Evolutionary conservation across 2,888 invertebrate genomes (phyloP).

Genomic region (Platycnemis pennipes): DNA sequence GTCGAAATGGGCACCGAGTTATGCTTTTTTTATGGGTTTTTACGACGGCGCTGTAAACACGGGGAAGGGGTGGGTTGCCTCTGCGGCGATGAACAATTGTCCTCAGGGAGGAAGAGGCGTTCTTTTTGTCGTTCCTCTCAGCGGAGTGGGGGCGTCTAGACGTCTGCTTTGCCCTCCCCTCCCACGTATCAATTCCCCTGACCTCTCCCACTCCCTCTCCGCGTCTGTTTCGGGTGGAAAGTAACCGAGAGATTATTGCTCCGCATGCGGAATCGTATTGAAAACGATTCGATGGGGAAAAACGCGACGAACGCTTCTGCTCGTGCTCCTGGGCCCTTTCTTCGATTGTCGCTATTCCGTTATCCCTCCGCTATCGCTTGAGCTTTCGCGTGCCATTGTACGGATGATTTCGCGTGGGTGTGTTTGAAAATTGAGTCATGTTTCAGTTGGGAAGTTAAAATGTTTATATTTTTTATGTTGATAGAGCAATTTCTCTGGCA

Average conservation of each 20-base stretch:
- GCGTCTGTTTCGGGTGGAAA: background rate
- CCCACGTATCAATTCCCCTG: background rate
- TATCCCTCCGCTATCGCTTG: background rate
- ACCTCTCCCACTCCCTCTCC: background rate
- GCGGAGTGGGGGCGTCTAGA: background rate
- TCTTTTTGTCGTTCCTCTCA: background rate
- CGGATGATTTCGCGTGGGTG: too few relatives aligned
- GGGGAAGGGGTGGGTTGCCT: too few relatives aligned
- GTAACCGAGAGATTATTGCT: background rate
- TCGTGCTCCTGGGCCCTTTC: background rate
- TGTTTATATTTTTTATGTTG: too few relatives aligned
- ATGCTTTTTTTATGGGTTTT: background rate
- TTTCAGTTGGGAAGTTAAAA: too few relatives aligned
- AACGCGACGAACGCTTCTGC: background rate
- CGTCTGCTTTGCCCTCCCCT: background rate
- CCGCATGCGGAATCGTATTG: background rate
- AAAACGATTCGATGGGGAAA: constrained; percentile 1
- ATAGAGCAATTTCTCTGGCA: too few relatives aligned
- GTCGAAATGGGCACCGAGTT: background rate
- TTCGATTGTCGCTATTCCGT: background rate
- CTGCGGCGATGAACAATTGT: constrained; percentile 3
- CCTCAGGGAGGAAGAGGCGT: background rate
- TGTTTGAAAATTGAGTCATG: too few relatives aligned
- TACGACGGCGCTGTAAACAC: constrained; percentile 12
- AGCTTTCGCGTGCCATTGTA: too few relatives aligned